Evolutionary conservation across 1,140 invertebrate species (phyloP).

Genomic region (Brachionus sp.): DNA sequence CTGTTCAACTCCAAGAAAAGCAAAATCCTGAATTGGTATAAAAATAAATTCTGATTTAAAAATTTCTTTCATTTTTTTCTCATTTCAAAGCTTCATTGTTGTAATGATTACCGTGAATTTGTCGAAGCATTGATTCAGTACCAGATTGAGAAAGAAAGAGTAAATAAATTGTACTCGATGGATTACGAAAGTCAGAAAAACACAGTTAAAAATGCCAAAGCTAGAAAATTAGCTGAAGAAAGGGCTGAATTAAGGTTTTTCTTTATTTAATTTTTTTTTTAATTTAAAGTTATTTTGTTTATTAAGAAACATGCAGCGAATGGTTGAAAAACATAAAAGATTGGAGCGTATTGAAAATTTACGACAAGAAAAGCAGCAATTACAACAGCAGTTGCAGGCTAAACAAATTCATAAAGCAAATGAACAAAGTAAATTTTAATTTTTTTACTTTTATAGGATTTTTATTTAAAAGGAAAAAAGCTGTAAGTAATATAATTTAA

Average conservation of each 20-base stretch:
- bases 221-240: constrained; percentile 39
- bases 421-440: constrained; percentile 29
- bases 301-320: constrained; percentile 26
- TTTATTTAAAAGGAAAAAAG: background rate
- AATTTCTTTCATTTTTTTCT: background rate
- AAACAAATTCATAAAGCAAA: constrained; percentile 8
- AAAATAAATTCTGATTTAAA: background rate
- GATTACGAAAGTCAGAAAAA: constrained; percentile 17
- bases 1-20: constrained; percentile 52
- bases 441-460: background rate
- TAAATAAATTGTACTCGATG: background rate
- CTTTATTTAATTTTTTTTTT: no score
- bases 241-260: constrained; percentile 22
- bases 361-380: constrained; percentile 3
- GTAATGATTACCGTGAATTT: constrained; percentile 56
- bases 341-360: constrained; percentile 16
- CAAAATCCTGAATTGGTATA: constrained; percentile 50
- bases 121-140: constrained; percentile 47
- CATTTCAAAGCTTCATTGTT: constrained; percentile 53
- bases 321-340: constrained; percentile 21
- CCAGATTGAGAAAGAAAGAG: constrained; percentile 22
- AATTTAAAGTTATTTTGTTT: background rate
- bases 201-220: background rate
- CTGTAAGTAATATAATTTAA: background rate
- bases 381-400: constrained; percentile 23